These are phyloP conservation scores for Sinodicranocentrus sp. DNA, from an alignment of 2,888 invertebrate genomes.

Conservation along the genomic window DNA sequence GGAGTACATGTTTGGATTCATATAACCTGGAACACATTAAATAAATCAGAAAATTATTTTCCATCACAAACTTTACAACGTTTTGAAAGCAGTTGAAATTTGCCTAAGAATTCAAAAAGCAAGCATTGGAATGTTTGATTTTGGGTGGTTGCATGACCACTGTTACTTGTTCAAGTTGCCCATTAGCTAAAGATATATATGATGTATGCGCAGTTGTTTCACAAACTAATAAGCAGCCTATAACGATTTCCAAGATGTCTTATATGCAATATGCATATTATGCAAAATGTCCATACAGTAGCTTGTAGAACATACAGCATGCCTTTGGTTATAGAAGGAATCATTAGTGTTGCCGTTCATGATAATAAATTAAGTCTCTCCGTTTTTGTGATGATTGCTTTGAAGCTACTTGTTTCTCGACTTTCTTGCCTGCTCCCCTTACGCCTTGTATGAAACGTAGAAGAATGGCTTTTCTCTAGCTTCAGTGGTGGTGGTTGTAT, in stretches of 20 bases:
- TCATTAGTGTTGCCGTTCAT: constrained; percentile 60
- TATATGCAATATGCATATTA: too few species aligned
- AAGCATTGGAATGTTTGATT: too few species aligned
- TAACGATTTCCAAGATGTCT: too few species aligned
- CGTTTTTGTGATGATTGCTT: constrained; percentile 18
- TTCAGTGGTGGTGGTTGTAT: too few species aligned
- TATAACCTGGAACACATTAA: constrained; percentile 73
- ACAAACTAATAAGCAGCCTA: too few species aligned
- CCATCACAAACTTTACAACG: too few species aligned
- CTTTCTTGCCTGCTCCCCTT: background rate
- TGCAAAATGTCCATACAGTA: constrained; percentile 48
- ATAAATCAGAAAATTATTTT: constrained; percentile 11
- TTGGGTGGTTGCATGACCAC: background rate
- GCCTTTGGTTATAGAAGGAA: constrained; percentile 22
- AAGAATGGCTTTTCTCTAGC: too few species aligned
- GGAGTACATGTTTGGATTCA: constrained; percentile 82
- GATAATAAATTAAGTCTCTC: constrained; percentile 57
- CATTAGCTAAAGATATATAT: too few species aligned
- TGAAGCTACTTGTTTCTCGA: constrained; percentile 45
- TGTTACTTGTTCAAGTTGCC: background rate
- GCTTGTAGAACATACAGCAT: constrained; percentile 10
- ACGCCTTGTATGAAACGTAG: background rate
- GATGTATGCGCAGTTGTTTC: too few species aligned
- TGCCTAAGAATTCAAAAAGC: too few species aligned
- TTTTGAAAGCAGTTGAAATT: too few species aligned